These are phyloP conservation scores for Motacilla tschutschensis DNA, from an alignment of 2,113 vertebrate genomes.

Conservation along the genomic window DNA sequence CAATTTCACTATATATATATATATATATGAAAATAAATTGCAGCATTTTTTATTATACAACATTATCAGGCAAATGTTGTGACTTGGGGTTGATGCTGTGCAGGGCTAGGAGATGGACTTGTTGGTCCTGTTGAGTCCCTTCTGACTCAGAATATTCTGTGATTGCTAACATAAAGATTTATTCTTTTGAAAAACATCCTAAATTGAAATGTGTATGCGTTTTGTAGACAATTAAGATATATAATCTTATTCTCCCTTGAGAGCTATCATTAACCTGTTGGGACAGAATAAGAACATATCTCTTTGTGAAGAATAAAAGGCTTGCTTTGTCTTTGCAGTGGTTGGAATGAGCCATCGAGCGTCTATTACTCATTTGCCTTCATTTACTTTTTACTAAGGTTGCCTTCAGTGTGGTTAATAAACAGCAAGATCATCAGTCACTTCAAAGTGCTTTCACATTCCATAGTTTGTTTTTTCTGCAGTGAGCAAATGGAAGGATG, in stretches of 20 bases:
- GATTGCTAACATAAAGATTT: not conserved
- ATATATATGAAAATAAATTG: not conserved
- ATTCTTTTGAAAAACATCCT: not conserved
- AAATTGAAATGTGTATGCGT: not conserved
- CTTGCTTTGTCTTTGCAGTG: not conserved
- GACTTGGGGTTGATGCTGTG: not conserved
- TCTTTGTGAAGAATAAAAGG: not conserved
- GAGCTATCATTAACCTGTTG: not conserved
- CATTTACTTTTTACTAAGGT: slow-evolving; percentile 3
- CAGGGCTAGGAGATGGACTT: fast-evolving
- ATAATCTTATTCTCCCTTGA: not conserved
- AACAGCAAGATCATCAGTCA: slow-evolving; percentile 42
- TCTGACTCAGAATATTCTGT: not conserved
- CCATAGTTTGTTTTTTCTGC: slow-evolving; percentile 48
- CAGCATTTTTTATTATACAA: not conserved
- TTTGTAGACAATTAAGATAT: not conserved
- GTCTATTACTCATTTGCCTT: slow-evolving; percentile 1
- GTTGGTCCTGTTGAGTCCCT: not conserved
- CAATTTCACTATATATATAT: not conserved
- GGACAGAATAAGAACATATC: not conserved
- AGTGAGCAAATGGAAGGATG: slow-evolving; percentile 24
- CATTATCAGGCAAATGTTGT: not conserved
- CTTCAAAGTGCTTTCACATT: slow-evolving; percentile 37
- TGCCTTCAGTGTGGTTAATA: not conserved
- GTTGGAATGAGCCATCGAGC: not conserved